Evolutionary conservation across 2,888 invertebrate species (phyloP), one percentile per base, ranked within the genome.

Genomic region (Coremacera marginata): DNA sequence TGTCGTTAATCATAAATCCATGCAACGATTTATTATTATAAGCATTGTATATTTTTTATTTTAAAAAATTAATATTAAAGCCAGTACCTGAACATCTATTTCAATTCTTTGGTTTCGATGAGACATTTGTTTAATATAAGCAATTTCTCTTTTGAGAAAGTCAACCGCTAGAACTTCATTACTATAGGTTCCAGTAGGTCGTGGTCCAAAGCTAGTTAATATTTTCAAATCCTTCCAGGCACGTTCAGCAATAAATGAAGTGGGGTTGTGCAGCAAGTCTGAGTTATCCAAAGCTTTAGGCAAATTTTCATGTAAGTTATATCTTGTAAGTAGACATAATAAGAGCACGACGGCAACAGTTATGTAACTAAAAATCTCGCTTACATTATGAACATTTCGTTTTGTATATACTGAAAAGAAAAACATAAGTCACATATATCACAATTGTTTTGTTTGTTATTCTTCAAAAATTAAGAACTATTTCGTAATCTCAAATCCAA

Each of bases 91-190:
- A 70, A 94, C 89, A 89, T 95, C 94, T 72, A 93, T 81, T 84
- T 92, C 91, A n/a, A 93, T 89, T 80, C 89, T 89, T 86, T 93
- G 92, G 85, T 90, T 91, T 70, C 89, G 88, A 82, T 91, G 88
- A 4, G 92, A 91, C 79, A 86, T 88, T 79, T 90, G 89, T 78
- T 91, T 90, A 70, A 93, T 91, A 65, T 86, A 85, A 62, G 90
- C 87, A 82, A 93, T 90, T 83, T 92, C 92, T 74, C 88, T 85
- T 83, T 91, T 91, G 76, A 94, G 88, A 86, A 92, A 91, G 82
- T 92, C 90, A 62, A 94, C 92, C 7, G 94, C 92, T 52, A 91
- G 81, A 68, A 94, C 92, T 90, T 97, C 96, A 90, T 95, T 96
- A 87, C 93, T 95, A 84, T 94, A 92, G 86, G 95, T 95, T 57